Evolutionary conservation across 2,888 invertebrate species (phyloP).

Genomic region (Masnerella sp.): DNA sequence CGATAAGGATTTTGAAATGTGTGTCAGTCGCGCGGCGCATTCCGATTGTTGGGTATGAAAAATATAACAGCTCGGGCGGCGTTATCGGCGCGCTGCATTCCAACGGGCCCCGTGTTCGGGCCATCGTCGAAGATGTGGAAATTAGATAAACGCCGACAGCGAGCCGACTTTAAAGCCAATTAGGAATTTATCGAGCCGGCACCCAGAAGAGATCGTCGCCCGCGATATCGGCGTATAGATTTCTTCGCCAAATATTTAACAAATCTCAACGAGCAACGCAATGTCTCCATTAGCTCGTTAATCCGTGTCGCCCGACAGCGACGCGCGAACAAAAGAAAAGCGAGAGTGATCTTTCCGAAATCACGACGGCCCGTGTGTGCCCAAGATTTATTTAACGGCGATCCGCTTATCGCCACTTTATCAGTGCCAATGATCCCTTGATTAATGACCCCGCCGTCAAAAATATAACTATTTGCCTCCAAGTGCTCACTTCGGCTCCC

Average conservation of each 20-base stretch:
- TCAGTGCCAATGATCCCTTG: too few relatives aligned
- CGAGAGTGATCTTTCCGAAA: conserved; percentile 3
- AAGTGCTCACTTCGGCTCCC: too few relatives aligned
- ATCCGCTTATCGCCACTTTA: background rate
- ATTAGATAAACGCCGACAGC: conserved; percentile 58
- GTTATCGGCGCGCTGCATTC: conserved; percentile 55
- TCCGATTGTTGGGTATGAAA: conserved; percentile 34
- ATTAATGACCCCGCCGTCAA: too few relatives aligned
- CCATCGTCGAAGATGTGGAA: conserved; percentile 57
- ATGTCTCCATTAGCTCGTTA: conserved; percentile 57
- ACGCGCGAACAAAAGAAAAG: conserved; percentile 1
- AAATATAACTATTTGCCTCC: too few relatives aligned
- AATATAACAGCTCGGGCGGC: conserved; percentile 47
- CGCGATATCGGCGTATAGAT: conserved; percentile 38
- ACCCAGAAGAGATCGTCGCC: conserved; percentile 41
- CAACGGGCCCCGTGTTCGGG: conserved; percentile 52
- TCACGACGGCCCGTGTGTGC: conserved; percentile 9
- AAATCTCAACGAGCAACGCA: conserved; percentile 34
- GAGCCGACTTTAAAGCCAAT: conserved; percentile 56
- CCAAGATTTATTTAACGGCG: conserved; percentile 18
- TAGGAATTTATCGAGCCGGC: conserved; percentile 58
- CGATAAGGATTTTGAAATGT: conserved; percentile 24
- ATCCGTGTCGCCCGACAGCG: conserved; percentile 30
- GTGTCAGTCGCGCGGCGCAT: conserved; percentile 27
- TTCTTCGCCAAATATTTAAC: conserved; percentile 54